Evolutionary conservation across 2,113 vertebrate genomes (phyloP), one percentile per base, ranked within the genome.

Genomic region (Engystomops pustulosus): DNA sequence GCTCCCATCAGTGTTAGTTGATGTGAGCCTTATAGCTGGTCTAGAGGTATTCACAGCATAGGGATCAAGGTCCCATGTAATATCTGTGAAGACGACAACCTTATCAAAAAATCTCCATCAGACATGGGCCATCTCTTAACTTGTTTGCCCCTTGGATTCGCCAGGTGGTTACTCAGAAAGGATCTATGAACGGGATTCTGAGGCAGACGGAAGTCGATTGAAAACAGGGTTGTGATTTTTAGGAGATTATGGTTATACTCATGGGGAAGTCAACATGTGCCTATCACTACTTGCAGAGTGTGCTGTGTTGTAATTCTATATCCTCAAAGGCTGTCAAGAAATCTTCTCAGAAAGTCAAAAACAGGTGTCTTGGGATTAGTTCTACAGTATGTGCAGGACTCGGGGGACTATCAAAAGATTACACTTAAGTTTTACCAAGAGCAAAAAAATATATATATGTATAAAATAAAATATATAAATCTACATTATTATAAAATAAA

Each of bases 1-100:
- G 85, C 71, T 62, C 79, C 60, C 67, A 84, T 87, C 87, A 67
- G 0, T 85, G 89, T 88, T 1, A n/a, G 90, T 87, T 85, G 25
- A 0, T 84, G 88, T 86, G 87, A 90, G 89, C 90, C 79, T 85
- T 79, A 89, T 88, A 86, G 80, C 90, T 89, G 88, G 89, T 79
- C 87, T 87, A 88, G 76, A 90, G 84, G 9, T 89, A 89, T 89
- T 85, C 87, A 91, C 88, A 51, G 67, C 0, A 0, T 84, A 0
- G 2, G 47, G 41, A 75, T 82, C 23, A 74, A 14, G 27, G 32
- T 72, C 51, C 36, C n/a, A 80, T 4, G 9, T 27, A 62, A 45
- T 82, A 32, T 44, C 36, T 27, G 41, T 60, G n/a, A 47, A 27
- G 27, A 81, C 45, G 14, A 36, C 23, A 74, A 47, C 6, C 25